Percentiles rank a stretch among this genome's conserved stretches.
Conservation (phyloP, 2,113 vertebrate species). For the Triplophysa siluroides region DNA sequence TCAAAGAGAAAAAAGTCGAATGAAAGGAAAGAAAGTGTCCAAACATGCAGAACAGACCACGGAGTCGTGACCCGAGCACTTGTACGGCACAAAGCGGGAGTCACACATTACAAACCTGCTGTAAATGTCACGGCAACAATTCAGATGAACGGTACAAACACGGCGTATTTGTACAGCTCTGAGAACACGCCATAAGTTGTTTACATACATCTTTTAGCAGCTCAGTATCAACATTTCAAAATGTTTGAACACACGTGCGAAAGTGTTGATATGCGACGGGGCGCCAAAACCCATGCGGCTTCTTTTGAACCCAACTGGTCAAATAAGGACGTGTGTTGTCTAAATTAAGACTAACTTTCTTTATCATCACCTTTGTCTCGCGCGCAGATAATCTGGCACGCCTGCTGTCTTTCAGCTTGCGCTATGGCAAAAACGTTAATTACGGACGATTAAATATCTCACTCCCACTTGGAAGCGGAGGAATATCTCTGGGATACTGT, state of each 20-base stretch:
- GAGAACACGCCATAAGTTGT: slow-evolving; percentile 17
- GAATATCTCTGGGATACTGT: slow-evolving; percentile 39
- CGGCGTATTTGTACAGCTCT: slow-evolving; percentile 17
- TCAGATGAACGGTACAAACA: background rate
- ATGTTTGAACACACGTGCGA: background rate
- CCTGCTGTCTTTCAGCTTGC: slow-evolving; percentile 30
- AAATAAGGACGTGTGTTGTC: slow-evolving; percentile 21
- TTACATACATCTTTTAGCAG: slow-evolving; percentile 27
- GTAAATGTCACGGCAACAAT: slow-evolving; percentile 8
- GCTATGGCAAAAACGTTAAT: slow-evolving; percentile 47
- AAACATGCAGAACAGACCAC: slow-evolving; percentile 45
- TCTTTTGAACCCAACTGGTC: background rate
- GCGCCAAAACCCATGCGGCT: background rate
- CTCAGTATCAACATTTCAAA: slow-evolving; percentile 22
- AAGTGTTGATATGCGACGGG: background rate
- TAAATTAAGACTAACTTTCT: slow-evolving; percentile 18
- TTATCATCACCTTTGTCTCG: slow-evolving; percentile 16
- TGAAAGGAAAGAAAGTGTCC: slow-evolving; percentile 40
- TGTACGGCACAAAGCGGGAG: slow-evolving; percentile 25
- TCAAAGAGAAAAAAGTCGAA: slow-evolving; percentile 55
- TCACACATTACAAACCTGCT: background rate
- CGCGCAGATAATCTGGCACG: background rate
- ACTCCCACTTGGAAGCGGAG: slow-evolving; percentile 26
- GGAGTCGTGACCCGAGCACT: slow-evolving; percentile 14
- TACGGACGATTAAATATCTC: slow-evolving; percentile 49